Evolutionary conservation across 2,797 vertebrate species (phyloP).

Genomic region (Tinamus major): DNA sequence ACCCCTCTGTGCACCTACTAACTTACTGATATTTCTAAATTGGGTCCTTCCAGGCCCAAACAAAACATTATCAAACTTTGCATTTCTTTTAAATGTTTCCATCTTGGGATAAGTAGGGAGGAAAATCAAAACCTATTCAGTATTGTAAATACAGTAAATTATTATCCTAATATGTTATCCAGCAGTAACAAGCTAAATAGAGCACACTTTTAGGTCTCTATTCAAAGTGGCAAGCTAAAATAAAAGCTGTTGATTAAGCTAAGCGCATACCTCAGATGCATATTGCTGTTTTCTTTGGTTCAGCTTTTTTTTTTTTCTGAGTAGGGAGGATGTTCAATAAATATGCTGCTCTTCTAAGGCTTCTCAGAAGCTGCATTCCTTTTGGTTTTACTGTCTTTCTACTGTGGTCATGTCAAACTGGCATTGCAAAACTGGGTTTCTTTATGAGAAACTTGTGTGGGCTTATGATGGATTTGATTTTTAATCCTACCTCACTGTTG

Average conservation of each 20-base stretch:
- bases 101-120: not conserved
- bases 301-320: not conserved
- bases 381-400: not conserved
- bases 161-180: slow-evolving; percentile 25
- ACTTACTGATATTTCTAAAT: not conserved
- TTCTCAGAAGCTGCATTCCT: not conserved
- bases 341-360: not conserved
- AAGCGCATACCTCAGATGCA: not conserved
- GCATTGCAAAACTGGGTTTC: not conserved
- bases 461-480: slow-evolving; percentile 35
- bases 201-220: slow-evolving; percentile 3
- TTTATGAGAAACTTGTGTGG: not conserved
- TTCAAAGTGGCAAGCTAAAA: slow-evolving; percentile 50
- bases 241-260: slow-evolving; percentile 62
- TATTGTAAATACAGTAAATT: slow-evolving; percentile 38
- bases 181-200: slow-evolving; percentile 39
- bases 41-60: not conserved
- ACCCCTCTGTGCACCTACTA: not conserved
- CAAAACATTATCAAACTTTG: not conserved
- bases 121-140: slow-evolving; percentile 58
- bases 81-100: rapidly evolving
- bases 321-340: not conserved
- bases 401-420: not conserved
- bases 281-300: not conserved
- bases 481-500: slow-evolving; percentile 47